phyloP scores from a whole-genome alignment of 2,888 invertebrate genomes.

The Conchocele bisecta region DNA sequence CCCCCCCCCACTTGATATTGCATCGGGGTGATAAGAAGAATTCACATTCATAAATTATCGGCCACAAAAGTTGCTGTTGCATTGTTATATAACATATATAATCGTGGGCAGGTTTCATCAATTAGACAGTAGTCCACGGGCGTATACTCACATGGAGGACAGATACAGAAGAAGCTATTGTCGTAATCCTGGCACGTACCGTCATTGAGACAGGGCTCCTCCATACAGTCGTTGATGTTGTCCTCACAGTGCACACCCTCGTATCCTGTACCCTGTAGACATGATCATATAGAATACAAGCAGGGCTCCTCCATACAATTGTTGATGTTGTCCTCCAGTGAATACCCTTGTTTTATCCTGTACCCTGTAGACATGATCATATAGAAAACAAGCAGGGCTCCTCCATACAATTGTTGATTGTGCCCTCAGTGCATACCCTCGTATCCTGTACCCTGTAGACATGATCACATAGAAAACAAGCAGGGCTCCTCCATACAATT shows the following conservation, averaged over 20 bases:
- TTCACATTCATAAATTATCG: no score
- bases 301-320: constrained; percentile 64
- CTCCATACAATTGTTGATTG: constrained; percentile 48
- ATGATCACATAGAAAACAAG: neutral
- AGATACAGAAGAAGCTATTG: constrained; percentile 61
- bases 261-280: constrained; percentile 66
- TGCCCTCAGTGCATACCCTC: constrained; percentile 49
- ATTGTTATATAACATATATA: no score
- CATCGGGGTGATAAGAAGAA: no score
- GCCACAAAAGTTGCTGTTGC: no score
- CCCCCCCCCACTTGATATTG: no score
- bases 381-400: constrained; percentile 58
- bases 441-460: constrained; percentile 66
- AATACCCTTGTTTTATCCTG: constrained; percentile 63
- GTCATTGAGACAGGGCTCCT: constrained; percentile 69
- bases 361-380: constrained; percentile 52
- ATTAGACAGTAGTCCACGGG: no score
- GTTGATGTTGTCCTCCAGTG: constrained; percentile 41
- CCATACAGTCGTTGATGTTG: constrained; percentile 47
- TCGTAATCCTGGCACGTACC: constrained; percentile 62
- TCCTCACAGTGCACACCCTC: constrained; percentile 52
- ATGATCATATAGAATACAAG: neutral
- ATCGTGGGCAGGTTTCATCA: no score
- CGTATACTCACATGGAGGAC: constrained; percentile 58
- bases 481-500: constrained; percentile 64